Evolutionary conservation across 2,797 vertebrate genomes (phyloP), one percentile per base, ranked within the genome.

Genomic region (Limosa lapponica): DNA sequence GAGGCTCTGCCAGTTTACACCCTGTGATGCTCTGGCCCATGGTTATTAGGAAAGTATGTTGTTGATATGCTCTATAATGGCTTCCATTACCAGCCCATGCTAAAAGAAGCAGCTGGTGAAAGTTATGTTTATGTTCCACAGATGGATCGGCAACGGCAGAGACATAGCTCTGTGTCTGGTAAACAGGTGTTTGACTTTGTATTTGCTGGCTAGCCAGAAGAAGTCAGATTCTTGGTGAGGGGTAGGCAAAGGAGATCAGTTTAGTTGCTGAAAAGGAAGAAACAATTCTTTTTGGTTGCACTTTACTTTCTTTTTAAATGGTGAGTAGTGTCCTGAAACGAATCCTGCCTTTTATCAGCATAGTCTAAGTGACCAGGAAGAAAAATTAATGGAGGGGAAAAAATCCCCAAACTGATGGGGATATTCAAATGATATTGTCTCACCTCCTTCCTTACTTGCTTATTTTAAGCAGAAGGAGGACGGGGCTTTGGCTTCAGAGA

Each of bases 101-200:
- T 98, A 95, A 94, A 97, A 93, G 91, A 96, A 97, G 97, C 97
- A 98, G 98, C 98, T 98, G 98, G 97, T 97, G 97, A 97, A 97
- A 95, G 97, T 96, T 96, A 94, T 72, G 95, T 92, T 86, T 96
- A 82, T 91, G 84, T 36, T 41, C 93, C 93, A 72, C 97, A 98
- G 97, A 98, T 97, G 97, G 97, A 96, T 96, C 79, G 8, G 93
- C 71, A 94, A 92, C 49, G 88, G 97, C 97, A 97, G 94, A 70
- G 95, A 86, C 92, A 96, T 78, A 91, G 96, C 91, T 96, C 96
- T 79, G 90, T 88, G 91, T 97, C 96, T 91, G 93, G 96, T 95
- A 97, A 97, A 96, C 98, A 98, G 98, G 98, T 98, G 98, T 97
- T 97, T 97, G 93, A 95, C 65, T 96, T 95, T 89, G 73, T 49